phyloP scores from a whole-genome alignment of 2,888 invertebrate genomes.

The Netelia inedita region DNA sequence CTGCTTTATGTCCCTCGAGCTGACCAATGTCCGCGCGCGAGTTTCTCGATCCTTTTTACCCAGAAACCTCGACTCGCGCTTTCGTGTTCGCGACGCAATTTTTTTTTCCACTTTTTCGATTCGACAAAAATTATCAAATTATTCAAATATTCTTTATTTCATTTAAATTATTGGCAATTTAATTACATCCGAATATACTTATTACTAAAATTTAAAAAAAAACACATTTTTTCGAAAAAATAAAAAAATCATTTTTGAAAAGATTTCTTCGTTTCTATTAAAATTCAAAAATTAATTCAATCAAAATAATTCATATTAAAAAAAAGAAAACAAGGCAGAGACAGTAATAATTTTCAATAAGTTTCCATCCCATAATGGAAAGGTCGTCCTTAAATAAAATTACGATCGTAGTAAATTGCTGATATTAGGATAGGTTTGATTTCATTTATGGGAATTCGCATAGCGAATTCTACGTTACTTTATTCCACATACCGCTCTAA shows the following conservation, averaged over 20 bases:
- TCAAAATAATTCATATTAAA: not conserved
- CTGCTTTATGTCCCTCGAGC: slow-evolving; percentile 81
- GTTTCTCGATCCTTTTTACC: slow-evolving; percentile 27
- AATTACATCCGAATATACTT: too few species aligned
- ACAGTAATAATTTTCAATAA: not conserved
- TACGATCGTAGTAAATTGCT: slow-evolving; percentile 2
- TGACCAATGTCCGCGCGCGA: slow-evolving; percentile 69
- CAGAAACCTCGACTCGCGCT: slow-evolving; percentile 72
- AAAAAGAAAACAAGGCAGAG: not conserved
- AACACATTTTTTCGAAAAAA: too few species aligned
- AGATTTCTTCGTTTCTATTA: too few species aligned
- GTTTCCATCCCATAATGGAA: not conserved
- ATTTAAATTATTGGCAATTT: too few species aligned
- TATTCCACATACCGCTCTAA: slow-evolving; percentile 23
- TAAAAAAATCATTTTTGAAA: too few species aligned
- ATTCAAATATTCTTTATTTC: too few species aligned
- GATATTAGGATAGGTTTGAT: slow-evolving; percentile 10
- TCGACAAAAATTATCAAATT: too few species aligned
- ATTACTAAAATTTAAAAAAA: too few species aligned
- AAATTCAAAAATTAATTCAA: too few species aligned
- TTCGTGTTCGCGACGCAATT: slow-evolving; percentile 64
- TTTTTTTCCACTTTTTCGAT: too few species aligned
- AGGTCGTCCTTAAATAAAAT: slow-evolving; percentile 7
- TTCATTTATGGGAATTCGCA: slow-evolving; percentile 25
- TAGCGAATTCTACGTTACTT: slow-evolving; percentile 6